Base-by-base conservation (phyloP, 1,140 invertebrate genomes). In the Listronotus bonariensis region DNA sequence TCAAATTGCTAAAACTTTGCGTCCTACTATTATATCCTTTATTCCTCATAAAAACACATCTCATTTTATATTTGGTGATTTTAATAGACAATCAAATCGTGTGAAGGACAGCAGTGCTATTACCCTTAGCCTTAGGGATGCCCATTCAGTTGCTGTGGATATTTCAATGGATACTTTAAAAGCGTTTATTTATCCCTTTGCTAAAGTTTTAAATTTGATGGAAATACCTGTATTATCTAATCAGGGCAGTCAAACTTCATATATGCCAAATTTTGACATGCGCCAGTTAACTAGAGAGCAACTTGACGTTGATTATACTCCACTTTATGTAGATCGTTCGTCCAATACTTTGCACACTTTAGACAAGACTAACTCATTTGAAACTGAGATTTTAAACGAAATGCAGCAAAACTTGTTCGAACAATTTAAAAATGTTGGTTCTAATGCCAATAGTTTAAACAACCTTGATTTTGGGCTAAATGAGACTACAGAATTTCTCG, bases 131-230 rank as follows among this genome's bases (percentile, higher is more conserved):
- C 67, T 76, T 18, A 69, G 46, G 9, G 66, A 75, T 61, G 52
- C 67, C 40, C 62, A 65, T 52, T 48, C 68, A 59, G 63, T 76
- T 40, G 70, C 73, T 46, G 41, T 77, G 14, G 66, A 69, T 34
- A 73, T 77, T 56, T 67, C 74, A 1, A 49, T 75, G 32, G 49
- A 75, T 31, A 72, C 63, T 45, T 18, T 77, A 10, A 54, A 45
- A 26, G 71, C 68, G 31, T 78, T 78, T 64, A 75, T 77, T 18
- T 45, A 49, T 49, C 77, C 77, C 0, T 77, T 78, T 64, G 76
- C 74, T 10, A 67, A 42, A 34, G 75, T 72, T 20, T 61, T 78
- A 18, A 72, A 78, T 62, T 57, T 72, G 14, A 49, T 62, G 3
- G 60, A 70, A 17, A 17, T 59, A 14, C 67, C 71, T 10, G n/a